Conservation (phyloP, 1,140 invertebrate genomes). For the Tachypleus tridentatus region DNA sequence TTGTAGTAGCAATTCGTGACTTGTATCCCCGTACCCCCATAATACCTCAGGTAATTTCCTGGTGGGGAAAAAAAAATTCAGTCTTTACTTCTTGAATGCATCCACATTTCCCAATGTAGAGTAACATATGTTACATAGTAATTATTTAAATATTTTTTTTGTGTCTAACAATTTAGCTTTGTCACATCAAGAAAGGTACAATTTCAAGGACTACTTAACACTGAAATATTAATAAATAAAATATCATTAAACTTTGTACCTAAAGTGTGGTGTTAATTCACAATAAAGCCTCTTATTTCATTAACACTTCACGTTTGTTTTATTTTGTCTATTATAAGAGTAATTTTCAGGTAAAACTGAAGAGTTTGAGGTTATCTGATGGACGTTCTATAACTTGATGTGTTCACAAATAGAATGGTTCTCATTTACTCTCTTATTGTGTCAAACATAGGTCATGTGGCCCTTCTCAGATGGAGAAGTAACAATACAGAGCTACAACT, state of each 20-base stretch:
- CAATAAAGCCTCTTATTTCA: too few relatives aligned
- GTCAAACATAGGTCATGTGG: slow-evolving; percentile 29
- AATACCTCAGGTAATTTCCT: slow-evolving; percentile 33
- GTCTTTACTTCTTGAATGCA: background rate
- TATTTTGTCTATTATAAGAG: too few relatives aligned
- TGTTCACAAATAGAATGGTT: too few relatives aligned
- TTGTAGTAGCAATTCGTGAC: slow-evolving; percentile 41
- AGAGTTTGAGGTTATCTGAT: too few relatives aligned
- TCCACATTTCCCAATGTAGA: slow-evolving; percentile 5
- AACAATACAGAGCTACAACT: slow-evolving; percentile 39
- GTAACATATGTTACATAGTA: background rate
- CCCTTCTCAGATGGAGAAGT: slow-evolving; percentile 38
- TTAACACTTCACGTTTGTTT: too few relatives aligned
- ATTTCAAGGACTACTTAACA: background rate
- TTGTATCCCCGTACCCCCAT: slow-evolving; percentile 41
- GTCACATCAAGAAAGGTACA: background rate
- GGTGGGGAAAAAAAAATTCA: background rate
- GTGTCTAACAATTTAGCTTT: background rate
- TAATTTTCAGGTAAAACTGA: too few relatives aligned
- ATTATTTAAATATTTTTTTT: slow-evolving; percentile 1
- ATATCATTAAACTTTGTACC: too few relatives aligned
- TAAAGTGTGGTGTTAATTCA: too few relatives aligned
- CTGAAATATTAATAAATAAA: too few relatives aligned
- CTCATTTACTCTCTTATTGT: background rate
- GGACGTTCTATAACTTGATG: too few relatives aligned